A percentile compares a stretch with the other conserved stretches of the same genome.
Conservation (phyloP, 2,888 invertebrate species). For the Philhelius pedissequus region DNA sequence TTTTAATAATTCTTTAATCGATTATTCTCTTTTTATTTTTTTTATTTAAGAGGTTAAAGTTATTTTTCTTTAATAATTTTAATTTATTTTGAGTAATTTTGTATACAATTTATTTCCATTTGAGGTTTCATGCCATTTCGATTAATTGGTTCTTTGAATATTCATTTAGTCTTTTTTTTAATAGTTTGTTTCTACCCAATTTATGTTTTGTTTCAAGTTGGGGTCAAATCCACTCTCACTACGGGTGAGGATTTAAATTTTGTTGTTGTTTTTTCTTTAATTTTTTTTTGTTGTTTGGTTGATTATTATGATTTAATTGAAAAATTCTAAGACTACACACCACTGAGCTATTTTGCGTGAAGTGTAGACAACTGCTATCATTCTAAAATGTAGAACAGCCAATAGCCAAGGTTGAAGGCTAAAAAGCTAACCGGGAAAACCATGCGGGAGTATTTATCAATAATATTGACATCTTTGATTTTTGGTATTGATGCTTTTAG, state of each 20-base stretch:
- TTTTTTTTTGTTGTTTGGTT: not conserved
- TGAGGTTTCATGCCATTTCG: not conserved
- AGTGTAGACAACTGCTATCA: conserved; percentile 76
- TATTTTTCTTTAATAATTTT: not conserved
- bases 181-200: conserved; percentile 33
- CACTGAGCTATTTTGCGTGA: conserved; percentile 72
- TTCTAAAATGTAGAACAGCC: conserved; percentile 94
- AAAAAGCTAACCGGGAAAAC: conserved; percentile 97
- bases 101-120: not conserved
- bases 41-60: not conserved
- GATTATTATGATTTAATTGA: conserved; percentile 30
- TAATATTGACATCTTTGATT: conserved; percentile 98
- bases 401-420: conserved; percentile 96
- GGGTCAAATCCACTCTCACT: conserved; percentile 16
- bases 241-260: conserved; percentile 26
- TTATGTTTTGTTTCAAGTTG: conserved; percentile 8
- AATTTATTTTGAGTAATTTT: not conserved
- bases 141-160: not conserved
- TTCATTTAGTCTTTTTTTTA: conserved; percentile 5
- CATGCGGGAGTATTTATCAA: conserved; percentile 97
- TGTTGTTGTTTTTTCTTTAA: not conserved
- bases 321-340: conserved; percentile 71
- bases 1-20: not conserved
- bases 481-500: conserved; percentile 94
- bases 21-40: not conserved